These are phyloP conservation scores for Ecdyonurus torrentis DNA, from an alignment of 2,888 invertebrate genomes.

Conservation along the genomic window DNA sequence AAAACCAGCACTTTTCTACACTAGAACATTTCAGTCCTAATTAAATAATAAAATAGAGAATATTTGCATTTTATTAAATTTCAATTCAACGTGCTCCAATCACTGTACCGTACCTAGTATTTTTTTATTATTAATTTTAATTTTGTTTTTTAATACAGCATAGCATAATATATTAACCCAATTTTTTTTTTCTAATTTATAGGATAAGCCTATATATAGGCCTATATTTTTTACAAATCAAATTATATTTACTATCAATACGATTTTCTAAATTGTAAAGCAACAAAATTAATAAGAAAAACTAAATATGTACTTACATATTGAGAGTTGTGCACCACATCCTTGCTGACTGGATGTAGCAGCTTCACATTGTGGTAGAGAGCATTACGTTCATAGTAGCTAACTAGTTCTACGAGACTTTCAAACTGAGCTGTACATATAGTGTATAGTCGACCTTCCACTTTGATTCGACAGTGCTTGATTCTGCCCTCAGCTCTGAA, in stretches of 20 bases:
- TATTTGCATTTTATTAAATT: too few species aligned
- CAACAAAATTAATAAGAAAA: neutral
- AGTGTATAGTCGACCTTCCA: constrained; percentile 78
- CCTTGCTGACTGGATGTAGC: constrained; percentile 65
- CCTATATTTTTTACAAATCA: constrained; percentile 34
- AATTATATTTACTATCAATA: constrained; percentile 37
- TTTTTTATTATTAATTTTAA: too few species aligned
- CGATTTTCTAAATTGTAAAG: neutral
- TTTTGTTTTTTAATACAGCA: too few species aligned
- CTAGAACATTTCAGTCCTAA: too few species aligned
- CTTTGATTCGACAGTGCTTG: constrained; percentile 90
- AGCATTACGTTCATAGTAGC: constrained; percentile 79
- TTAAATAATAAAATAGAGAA: too few species aligned
- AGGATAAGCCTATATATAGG: too few species aligned
- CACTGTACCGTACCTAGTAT: too few species aligned
- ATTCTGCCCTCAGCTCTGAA: constrained; percentile 78
- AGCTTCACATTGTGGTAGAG: constrained; percentile 83
- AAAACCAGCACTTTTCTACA: too few species aligned
- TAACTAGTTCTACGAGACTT: constrained; percentile 84
- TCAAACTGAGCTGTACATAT: constrained; percentile 90
- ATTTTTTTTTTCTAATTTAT: too few species aligned
- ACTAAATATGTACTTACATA: neutral
- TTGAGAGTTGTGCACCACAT: constrained; percentile 29
- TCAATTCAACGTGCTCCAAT: too few species aligned
- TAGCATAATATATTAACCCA: too few species aligned